Conservation (phyloP, 1,140 invertebrate species). For the Halyomorpha halys region DNA sequence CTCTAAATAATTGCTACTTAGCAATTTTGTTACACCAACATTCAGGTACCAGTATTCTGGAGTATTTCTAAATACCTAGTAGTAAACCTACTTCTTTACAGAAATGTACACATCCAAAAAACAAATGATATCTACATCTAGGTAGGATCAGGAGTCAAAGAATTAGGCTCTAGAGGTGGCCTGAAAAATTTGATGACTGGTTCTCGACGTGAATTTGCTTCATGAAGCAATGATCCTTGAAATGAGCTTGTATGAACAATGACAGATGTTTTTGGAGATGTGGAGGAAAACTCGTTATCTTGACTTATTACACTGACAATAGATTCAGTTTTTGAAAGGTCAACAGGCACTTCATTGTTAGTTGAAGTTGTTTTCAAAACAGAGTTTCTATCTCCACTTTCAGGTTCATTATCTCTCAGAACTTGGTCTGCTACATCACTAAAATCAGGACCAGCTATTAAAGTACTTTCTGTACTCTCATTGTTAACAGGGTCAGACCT, state of each 20-base stretch:
- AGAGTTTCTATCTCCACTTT: background rate
- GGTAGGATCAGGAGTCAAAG: too few relatives aligned
- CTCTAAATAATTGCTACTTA: too few relatives aligned
- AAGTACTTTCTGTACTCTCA: too few relatives aligned
- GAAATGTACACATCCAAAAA: too few relatives aligned
- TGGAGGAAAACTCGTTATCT: background rate
- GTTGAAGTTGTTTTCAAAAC: background rate
- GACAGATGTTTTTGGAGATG: background rate
- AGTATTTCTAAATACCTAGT: too few relatives aligned
- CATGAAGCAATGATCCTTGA: background rate
- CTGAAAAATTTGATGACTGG: background rate
- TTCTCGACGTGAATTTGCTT: background rate
- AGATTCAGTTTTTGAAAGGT: background rate
- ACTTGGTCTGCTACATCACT: background rate
- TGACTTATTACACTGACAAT: background rate
- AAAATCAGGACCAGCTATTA: background rate
- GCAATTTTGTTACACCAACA: too few relatives aligned
- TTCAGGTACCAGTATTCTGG: too few relatives aligned
- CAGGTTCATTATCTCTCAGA: background rate
- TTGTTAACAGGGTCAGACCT: too few relatives aligned
- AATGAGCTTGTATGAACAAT: background rate
- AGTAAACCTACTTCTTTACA: too few relatives aligned
- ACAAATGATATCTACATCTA: too few relatives aligned
- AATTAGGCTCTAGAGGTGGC: too few relatives aligned
- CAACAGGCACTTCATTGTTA: background rate